Base-by-base conservation (phyloP, 2,888 invertebrate species). In the Plebejus melissa region DNA sequence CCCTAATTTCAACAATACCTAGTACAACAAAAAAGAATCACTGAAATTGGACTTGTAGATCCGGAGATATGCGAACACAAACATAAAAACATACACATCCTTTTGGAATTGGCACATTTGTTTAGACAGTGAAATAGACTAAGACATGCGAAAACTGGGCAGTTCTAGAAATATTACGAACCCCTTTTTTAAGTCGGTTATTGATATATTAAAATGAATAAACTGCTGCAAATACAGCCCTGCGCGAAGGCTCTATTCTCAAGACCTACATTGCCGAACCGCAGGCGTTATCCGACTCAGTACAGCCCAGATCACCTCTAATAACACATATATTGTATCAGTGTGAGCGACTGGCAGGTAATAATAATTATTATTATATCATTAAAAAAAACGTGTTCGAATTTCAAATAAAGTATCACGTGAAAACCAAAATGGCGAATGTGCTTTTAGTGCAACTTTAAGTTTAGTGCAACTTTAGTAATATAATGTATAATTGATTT, bases 241-340 rank as follows among this genome's bases (percentile, higher is more conserved):
- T 91, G 91, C 16, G 54, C 82, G 84, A 89, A 91, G 90, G 91
- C 89, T 88, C 85, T 82, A 83, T 82, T 83, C 82, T 82, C 86
- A 83, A 90, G 91, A 88, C 89, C 91, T 90, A 90, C 90, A 88
- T 90, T 83, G 87, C 81, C 79, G 84, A 84, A 88, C 89, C 88
- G 84, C 89, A 89, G 83, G 81, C 86, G 81, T 81, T 80, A 82
- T 80, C 83, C 81, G 82, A 78, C 83, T 87, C 92, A 91, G 91
- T 93, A 77, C 82, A 82, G 80, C 80, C 80, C 80, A 81, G 84
- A 85, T 85, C 90, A 87, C 87, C 88, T 84, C 79, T 83, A 82
- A 83, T 81, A 82, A 82, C 86, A 87, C 85, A 87, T 69, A 87
- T 69, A 74, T 69, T 76, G 69, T 76, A 76, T 69, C 46, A 36